Base-by-base conservation (phyloP, 2,888 invertebrate genomes). In the Melangyna quadrimaculata region DNA sequence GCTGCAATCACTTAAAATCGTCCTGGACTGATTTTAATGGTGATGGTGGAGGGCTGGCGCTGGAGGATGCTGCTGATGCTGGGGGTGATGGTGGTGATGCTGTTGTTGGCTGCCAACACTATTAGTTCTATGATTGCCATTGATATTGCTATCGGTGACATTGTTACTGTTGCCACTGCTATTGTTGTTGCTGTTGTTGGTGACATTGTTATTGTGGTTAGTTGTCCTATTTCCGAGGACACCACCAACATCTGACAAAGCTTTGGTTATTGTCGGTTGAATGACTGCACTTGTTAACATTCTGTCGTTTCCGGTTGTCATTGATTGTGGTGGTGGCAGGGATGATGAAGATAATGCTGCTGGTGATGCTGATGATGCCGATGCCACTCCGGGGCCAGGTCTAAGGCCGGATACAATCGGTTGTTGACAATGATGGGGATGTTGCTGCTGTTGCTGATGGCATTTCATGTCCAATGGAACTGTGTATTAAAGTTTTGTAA, bases 391-490 rank as follows among this genome's bases (percentile, higher is more conserved):
- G 57, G 87, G 86, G 61, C 88, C 78, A 69, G 87, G 83, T 82
- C 88, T 87, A 87, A 88, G 78, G 87, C 88, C 88, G 88, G 87
- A 83, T 88, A 87, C 88, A 88, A 88, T 89, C 79, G 88, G 80
- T 88, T 88, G 75, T 55, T 88, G 88, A 43, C 88, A 88, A 51
- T 88, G 89, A 53, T 88, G 89, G 29, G 89, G 88, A 32, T 89
- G 90, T 14, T 89, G 89, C 51, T 88, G 78, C 55, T 79, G 84
- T 43, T 79, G 84, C 88, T 90, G 90, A 83, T 91, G 91, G 89
- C 91, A 91, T 89, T 91, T 91, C 88, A 91, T 91, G 89, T 91
- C 91, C 91, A 91, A 89, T 88, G 91, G 91, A 91, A 91, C 91
- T 91, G 89, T 90, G 89, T 78, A 70, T 78, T 80, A 83, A 81